These are phyloP conservation scores for Perithous albicinctus DNA, from an alignment of 2,888 invertebrate species.

Conservation along the genomic window DNA sequence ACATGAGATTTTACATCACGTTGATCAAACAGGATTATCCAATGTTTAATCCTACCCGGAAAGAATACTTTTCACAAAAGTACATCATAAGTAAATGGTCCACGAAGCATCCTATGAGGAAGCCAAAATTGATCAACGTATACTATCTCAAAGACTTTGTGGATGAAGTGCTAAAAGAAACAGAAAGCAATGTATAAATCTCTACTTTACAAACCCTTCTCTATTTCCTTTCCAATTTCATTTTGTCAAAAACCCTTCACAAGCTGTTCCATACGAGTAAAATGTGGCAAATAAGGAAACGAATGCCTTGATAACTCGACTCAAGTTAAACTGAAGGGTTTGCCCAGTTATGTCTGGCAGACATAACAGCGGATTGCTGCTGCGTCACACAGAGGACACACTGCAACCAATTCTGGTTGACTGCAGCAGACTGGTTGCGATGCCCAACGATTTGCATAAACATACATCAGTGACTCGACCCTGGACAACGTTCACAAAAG, in stretches of 20 bases:
- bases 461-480: conserved; percentile 64
- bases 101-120: no score
- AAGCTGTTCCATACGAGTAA: not conserved
- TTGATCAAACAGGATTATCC: no score
- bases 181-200: no score
- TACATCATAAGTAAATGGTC: no score
- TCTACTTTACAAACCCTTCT: not conserved
- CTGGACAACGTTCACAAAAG: conserved; percentile 65
- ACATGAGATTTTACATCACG: no score
- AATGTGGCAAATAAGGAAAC: not conserved
- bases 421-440: conserved; percentile 25
- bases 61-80: no score
- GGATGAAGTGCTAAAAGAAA: no score
- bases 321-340: not conserved
- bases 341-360: not conserved
- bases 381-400: not conserved
- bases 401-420: conserved; percentile 12
- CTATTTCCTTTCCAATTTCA: not conserved
- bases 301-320: not conserved
- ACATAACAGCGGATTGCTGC: no score
- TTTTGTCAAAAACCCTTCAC: not conserved
- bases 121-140: no score
- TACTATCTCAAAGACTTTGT: no score
- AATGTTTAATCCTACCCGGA: no score
- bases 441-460: conserved; percentile 68